Conservation (phyloP, 2,797 vertebrate species). For the Cichlasoma orientale region DNA sequence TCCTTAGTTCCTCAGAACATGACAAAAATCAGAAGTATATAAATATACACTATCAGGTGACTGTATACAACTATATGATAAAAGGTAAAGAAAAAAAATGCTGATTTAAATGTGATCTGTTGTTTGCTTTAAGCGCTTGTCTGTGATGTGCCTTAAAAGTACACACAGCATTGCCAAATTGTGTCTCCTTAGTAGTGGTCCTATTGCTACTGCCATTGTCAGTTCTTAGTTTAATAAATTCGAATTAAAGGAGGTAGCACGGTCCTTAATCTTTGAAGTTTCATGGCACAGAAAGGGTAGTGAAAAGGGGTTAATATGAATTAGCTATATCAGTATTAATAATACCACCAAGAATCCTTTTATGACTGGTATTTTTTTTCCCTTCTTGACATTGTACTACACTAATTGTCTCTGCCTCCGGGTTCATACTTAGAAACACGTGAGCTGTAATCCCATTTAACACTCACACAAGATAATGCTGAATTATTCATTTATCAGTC, state of each 20-base stretch:
- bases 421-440: background rate
- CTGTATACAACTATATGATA: no score
- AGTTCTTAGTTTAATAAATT: background rate
- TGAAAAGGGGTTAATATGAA: background rate
- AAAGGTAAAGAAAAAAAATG: no score
- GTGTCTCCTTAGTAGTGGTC: background rate
- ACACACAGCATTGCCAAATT: background rate
- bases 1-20: background rate
- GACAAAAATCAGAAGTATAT: background rate
- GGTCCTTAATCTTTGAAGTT: background rate
- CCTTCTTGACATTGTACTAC: background rate
- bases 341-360: background rate
- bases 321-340: background rate
- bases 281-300: background rate
- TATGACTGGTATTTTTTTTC: background rate
- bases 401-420: background rate
- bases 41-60: background rate
- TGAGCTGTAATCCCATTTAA: background rate
- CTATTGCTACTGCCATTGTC: background rate
- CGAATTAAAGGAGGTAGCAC: background rate
- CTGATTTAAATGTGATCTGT: no score
- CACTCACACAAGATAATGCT: background rate
- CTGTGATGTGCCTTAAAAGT: background rate
- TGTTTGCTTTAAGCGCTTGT: background rate
- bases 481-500: background rate